Conservation (phyloP, 1,140 invertebrate genomes). For the Penaeus chinensis region DNA sequence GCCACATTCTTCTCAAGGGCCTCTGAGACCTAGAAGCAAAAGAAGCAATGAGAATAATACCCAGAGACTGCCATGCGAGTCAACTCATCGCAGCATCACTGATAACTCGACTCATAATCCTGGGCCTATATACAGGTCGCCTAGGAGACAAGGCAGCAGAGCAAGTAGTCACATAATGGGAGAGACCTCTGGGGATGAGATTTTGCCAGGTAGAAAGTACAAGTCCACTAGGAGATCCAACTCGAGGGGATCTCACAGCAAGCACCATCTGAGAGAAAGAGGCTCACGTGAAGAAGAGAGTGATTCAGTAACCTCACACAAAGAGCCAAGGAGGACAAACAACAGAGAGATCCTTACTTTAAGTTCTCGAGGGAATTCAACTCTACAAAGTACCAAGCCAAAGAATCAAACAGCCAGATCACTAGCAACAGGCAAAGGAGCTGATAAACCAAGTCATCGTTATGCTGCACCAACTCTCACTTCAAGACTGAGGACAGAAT, state of each 20-base stretch:
- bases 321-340: neutral
- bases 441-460: neutral
- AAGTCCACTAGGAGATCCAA: neutral
- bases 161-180: neutral
- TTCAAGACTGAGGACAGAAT: neutral
- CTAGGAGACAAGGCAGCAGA: neutral
- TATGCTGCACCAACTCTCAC: slow-evolving; percentile 26
- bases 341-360: neutral
- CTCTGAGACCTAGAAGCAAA: too few species aligned
- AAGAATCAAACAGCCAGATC: too few species aligned
- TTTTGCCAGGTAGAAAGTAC: slow-evolving; percentile 7
- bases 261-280: too few species aligned
- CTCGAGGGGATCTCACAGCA: too few species aligned
- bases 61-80: too few species aligned
- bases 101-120: too few species aligned
- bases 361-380: slow-evolving; percentile 1
- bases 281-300: neutral
- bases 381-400: neutral
- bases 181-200: slow-evolving; percentile 21
- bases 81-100: too few species aligned
- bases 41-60: too few species aligned
- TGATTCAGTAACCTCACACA: neutral
- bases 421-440: too few species aligned
- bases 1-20: too few species aligned
- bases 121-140: too few species aligned